phyloP scores from a whole-genome alignment of 2,113 vertebrate species.

The Sciurus niger region DNA sequence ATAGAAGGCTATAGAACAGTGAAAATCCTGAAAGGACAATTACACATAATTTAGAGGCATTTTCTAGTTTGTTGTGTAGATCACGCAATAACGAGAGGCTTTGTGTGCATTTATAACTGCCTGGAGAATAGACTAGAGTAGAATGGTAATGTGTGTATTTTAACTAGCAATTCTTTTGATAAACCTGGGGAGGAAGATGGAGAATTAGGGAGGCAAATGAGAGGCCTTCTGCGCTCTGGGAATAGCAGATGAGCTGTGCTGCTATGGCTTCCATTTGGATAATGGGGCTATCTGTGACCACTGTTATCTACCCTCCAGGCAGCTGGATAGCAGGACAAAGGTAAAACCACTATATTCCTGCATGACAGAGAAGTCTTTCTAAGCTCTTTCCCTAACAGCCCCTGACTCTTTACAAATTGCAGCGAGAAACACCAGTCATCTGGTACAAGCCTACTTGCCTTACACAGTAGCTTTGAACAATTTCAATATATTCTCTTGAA shows the following conservation, averaged over 20 bases:
- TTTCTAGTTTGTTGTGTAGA: constrained; percentile 75
- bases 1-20: background rate
- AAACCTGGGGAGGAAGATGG: constrained; percentile 71
- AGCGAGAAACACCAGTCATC: constrained; percentile 70
- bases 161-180: constrained; percentile 77
- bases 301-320: constrained; percentile 70
- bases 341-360: constrained; percentile 68
- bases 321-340: constrained; percentile 76
- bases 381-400: constrained; percentile 69
- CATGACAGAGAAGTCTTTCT: constrained; percentile 61
- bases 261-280: constrained; percentile 76
- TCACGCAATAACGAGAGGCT: constrained; percentile 64
- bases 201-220: constrained; percentile 75
- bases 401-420: constrained; percentile 73
- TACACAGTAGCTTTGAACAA: constrained; percentile 66
- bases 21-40: constrained; percentile 76
- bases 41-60: constrained; percentile 75
- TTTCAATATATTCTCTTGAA: constrained; percentile 61
- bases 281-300: constrained; percentile 78
- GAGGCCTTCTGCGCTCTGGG: constrained; percentile 58
- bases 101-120: constrained; percentile 77
- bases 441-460: constrained; percentile 53
- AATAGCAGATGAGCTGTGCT: constrained; percentile 43
- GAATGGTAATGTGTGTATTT: constrained; percentile 78
- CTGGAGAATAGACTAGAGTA: constrained; percentile 70